A percentile compares a stretch with the other conserved stretches of the same genome.
phyloP scores from a whole-genome alignment of 2,113 vertebrate species.

The Callorhinus ursinus region DNA sequence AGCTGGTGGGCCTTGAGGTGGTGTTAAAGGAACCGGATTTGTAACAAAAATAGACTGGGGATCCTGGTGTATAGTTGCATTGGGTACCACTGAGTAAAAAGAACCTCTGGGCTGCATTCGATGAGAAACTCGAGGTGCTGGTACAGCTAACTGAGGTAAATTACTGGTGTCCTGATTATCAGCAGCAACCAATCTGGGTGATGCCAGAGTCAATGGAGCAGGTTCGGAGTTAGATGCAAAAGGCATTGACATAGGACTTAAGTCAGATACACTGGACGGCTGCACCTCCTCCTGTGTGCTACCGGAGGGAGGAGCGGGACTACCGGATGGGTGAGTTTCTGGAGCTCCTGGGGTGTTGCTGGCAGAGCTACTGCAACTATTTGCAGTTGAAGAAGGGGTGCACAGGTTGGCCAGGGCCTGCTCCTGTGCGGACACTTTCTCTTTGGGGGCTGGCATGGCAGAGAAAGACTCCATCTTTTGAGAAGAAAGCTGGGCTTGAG shows the following conservation, averaged over 20 bases:
- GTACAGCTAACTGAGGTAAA: conserved; percentile 95
- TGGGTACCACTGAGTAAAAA: conserved; percentile 94
- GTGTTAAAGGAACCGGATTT: conserved; percentile 88
- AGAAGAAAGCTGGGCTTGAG: conserved; percentile 86
- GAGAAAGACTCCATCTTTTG: conserved; percentile 90
- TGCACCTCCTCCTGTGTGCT: conserved; percentile 85
- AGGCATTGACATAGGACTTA: conserved; percentile 89
- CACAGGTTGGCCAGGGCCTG: conserved; percentile 80
- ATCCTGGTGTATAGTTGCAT: conserved; percentile 90
- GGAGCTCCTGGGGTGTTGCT: conserved; percentile 85
- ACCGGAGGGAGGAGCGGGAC: conserved; percentile 77
- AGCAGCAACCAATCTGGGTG: conserved; percentile 88
- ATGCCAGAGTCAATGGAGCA: conserved; percentile 87
- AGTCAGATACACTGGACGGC: conserved; percentile 85
- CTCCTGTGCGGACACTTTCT: conserved; percentile 87
- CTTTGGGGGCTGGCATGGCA: conserved; percentile 87
- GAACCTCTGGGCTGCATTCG: conserved; percentile 96
- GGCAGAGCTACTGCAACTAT: conserved; percentile 83
- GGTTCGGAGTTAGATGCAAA: conserved; percentile 91
- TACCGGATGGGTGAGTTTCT: conserved; percentile 80
- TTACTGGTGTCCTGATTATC: conserved; percentile 93
- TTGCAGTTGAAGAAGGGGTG: conserved; percentile 71
- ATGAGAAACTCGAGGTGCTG: conserved; percentile 91
- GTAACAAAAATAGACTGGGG: conserved; percentile 96
- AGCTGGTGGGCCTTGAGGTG: conserved; percentile 90